Base-by-base conservation (phyloP, 2,797 vertebrate genomes). In the Acrossocheilus wenchowensis region DNA sequence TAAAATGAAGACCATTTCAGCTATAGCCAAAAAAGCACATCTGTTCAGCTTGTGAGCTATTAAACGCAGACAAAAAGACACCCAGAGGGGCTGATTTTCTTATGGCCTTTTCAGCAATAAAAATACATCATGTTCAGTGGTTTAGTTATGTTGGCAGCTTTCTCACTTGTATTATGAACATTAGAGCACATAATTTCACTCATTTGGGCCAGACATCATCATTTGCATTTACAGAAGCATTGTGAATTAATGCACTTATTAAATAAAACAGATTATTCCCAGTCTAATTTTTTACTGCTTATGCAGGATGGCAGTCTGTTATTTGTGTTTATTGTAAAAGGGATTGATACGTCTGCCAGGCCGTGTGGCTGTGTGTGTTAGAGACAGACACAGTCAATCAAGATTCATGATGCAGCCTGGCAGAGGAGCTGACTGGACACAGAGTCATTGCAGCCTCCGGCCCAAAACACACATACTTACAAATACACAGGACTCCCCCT, bases 261-360 rank as follows among this genome's bases (percentile, higher is more conserved):
- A 71, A 8, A 12, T 66, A 75, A 71, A n/a, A 43, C 19, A 3
- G 26, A 36, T 75, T 73, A 60, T 12, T 39, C 11, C 10, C 23
- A 45, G 71, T 36, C 17, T 74, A 2, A 10, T 68, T 45, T 54
- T 52, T 2, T 75, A 4, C n/a, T 82, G 36, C 4, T 48, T 41
- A 17, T 64, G 34, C 14, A 68, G 5, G 23, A 57, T 39, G 71
- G 12, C n/a, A 41, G 34, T 73, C 9, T 64, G 39, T 52, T n/a
- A 57, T 69, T 84, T 48, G 6, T n/a, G 79, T 57, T n/a, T 54
- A 57, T 41, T 30, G 54, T 83, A 64, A 86, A 66, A 39, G 30
- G 10, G 66, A 78, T 87, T 78, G 50, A 54, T 79, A 0, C 0
- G 6, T 72, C 45, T 36, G 77, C 17, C 79, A 50, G 17, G 66